phyloP scores from a whole-genome alignment of 2,797 vertebrate species.

The Bufotes viridis region DNA sequence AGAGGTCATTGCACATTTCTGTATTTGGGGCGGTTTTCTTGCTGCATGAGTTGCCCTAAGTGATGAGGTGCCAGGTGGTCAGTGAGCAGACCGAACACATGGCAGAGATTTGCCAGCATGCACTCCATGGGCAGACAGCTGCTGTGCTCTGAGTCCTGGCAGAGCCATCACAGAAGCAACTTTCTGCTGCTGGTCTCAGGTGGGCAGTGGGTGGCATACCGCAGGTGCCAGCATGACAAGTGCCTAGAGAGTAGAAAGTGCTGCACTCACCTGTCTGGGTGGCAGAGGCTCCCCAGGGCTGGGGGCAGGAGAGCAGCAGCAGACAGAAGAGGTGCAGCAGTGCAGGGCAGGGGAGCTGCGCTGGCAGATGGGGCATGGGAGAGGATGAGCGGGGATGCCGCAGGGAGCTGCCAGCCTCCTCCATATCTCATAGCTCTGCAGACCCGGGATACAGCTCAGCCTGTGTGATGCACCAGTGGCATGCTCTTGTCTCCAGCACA shows the following conservation, averaged over 20 bases:
- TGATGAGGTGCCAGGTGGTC: conserved; percentile 10
- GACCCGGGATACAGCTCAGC: conserved; percentile 61
- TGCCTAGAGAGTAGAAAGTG: not conserved
- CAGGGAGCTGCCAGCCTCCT: conserved; percentile 74
- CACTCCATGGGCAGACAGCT: conserved; percentile 20
- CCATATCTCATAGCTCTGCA: conserved; percentile 79
- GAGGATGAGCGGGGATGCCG: conserved; percentile 67
- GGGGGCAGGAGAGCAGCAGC: conserved; percentile 66
- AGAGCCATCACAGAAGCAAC: not conserved
- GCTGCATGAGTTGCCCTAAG: conserved; percentile 13
- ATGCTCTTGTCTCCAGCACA: conserved; percentile 8
- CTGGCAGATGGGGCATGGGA: conserved; percentile 50
- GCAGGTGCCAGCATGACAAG: not conserved
- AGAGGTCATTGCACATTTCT: conserved; percentile 49
- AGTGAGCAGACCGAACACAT: conserved; percentile 24
- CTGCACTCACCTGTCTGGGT: conserved; percentile 79
- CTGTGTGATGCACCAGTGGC: conserved; percentile 46
- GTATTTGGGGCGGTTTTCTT: not conserved
- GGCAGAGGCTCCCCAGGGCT: conserved; percentile 65
- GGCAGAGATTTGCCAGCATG: conserved; percentile 23
- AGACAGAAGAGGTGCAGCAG: conserved; percentile 69
- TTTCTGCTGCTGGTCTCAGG: conserved; percentile 2
- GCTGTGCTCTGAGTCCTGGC: not conserved
- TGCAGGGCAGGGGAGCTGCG: conserved; percentile 58
- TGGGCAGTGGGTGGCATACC: not conserved